These are phyloP conservation scores for Cynocephalus volans DNA, from an alignment of 2,113 vertebrate genomes.

Conservation along the genomic window DNA sequence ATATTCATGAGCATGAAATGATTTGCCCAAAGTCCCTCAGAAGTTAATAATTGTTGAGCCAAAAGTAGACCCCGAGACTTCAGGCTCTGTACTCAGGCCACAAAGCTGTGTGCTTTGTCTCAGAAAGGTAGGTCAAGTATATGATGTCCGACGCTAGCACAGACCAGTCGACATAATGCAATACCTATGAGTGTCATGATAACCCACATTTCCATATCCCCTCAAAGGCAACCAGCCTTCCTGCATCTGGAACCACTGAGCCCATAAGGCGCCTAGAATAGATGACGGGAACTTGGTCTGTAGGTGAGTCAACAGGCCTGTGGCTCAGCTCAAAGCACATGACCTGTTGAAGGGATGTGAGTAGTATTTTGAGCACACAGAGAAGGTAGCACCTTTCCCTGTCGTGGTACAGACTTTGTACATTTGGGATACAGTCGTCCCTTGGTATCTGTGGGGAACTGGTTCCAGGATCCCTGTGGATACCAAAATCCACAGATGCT, in stretches of 20 bases:
- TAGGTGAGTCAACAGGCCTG: background rate
- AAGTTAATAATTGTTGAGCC: background rate
- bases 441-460: too few relatives aligned
- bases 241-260: background rate
- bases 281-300: background rate
- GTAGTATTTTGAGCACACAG: accelerated
- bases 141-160: accelerated
- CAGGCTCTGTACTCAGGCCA: background rate
- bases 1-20: background rate
- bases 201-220: accelerated
- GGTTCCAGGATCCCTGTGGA: too few relatives aligned
- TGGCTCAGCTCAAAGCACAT: background rate
- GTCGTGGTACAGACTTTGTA: accelerated
- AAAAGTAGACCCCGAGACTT: background rate
- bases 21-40: slow-evolving; percentile 20
- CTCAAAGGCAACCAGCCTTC: background rate
- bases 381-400: accelerated
- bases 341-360: background rate
- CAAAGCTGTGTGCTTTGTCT: background rate
- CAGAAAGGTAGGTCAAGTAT: background rate
- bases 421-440: too few relatives aligned
- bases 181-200: accelerated
- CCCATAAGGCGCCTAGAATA: too few relatives aligned
- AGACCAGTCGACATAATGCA: accelerated
- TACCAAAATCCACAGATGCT: too few relatives aligned